A percentile compares a stretch with the other conserved stretches of the same genome.
phyloP scores from a whole-genome alignment of 2,888 invertebrate species.

The Nomada goodeniana region DNA sequence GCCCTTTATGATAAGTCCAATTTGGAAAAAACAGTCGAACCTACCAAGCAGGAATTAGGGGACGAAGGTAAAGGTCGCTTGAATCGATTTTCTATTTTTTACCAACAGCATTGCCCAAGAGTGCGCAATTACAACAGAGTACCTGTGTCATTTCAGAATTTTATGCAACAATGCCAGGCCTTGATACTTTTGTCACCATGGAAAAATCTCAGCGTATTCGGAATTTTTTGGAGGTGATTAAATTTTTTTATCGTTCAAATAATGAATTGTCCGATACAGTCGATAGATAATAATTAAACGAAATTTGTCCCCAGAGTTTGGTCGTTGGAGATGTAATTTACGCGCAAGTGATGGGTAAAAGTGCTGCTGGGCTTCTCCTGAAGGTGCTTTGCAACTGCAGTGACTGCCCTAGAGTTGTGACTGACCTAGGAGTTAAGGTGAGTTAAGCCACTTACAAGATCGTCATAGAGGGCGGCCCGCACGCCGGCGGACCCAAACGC shows the following conservation, averaged over 20 bases:
- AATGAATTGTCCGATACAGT: neutral
- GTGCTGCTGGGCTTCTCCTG: conserved; percentile 90
- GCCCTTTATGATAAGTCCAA: conserved; percentile 88
- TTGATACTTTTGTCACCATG: conserved; percentile 93
- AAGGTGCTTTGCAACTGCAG: conserved; percentile 94
- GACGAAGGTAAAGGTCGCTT: conserved; percentile 86
- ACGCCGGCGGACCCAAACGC: too few relatives aligned
- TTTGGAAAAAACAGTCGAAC: conserved; percentile 78
- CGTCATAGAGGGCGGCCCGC: too few relatives aligned
- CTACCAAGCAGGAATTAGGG: conserved; percentile 83
- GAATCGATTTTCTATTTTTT: conserved; percentile 48
- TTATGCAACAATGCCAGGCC: conserved; percentile 93
- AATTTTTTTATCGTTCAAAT: conserved; percentile 1
- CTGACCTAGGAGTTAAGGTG: conserved; percentile 95
- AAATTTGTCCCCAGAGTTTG: conserved; percentile 77
- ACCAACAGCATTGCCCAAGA: conserved; percentile 1
- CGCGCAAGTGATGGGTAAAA: conserved; percentile 91
- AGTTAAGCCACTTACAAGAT: conserved; percentile 44
- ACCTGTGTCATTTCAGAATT: conserved; percentile 86
- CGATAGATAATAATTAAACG: neutral
- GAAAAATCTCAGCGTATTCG: conserved; percentile 91
- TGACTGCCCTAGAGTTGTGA: conserved; percentile 91
- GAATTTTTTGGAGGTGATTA: conserved; percentile 92
- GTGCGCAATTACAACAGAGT: neutral
- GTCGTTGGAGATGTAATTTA: conserved; percentile 90